phyloP scores from a whole-genome alignment of 2,113 vertebrate species.

The Irena cyanogastra region DNA sequence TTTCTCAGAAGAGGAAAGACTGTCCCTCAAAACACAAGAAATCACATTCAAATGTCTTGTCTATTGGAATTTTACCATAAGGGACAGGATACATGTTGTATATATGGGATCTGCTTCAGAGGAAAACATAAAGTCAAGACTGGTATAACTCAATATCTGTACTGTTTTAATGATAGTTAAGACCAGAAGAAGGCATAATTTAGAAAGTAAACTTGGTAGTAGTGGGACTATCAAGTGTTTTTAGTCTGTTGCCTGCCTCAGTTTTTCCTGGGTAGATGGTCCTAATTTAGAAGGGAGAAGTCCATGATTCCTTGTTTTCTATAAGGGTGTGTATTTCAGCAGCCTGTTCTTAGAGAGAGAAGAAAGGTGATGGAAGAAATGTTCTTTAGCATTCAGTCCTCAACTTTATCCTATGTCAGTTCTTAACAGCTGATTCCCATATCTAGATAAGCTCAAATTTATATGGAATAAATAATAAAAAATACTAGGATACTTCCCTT shows the following conservation, averaged over 20 bases:
- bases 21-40: not conserved
- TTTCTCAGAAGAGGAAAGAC: not conserved
- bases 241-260: not conserved
- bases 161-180: not conserved
- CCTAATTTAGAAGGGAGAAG: not conserved
- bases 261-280: not conserved
- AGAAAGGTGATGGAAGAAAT: not conserved
- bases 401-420: not conserved
- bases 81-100: not conserved
- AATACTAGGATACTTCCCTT: not conserved
- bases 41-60: not conserved
- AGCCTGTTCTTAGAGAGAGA: not conserved
- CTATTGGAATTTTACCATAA: not conserved
- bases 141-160: not conserved
- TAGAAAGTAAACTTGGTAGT: not conserved
- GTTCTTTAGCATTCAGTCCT: not conserved
- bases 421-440: not conserved
- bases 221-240: not conserved
- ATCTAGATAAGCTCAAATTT: not conserved
- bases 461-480: not conserved
- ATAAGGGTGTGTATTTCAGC: not conserved
- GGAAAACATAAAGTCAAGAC: not conserved
- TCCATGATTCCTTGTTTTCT: not conserved
- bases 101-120: not conserved
- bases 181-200: not conserved